A percentile compares a stretch with the other conserved stretches of the same genome.
Evolutionary conservation across 2,113 vertebrate species (phyloP).

Genomic region (Ailurus styani): DNA sequence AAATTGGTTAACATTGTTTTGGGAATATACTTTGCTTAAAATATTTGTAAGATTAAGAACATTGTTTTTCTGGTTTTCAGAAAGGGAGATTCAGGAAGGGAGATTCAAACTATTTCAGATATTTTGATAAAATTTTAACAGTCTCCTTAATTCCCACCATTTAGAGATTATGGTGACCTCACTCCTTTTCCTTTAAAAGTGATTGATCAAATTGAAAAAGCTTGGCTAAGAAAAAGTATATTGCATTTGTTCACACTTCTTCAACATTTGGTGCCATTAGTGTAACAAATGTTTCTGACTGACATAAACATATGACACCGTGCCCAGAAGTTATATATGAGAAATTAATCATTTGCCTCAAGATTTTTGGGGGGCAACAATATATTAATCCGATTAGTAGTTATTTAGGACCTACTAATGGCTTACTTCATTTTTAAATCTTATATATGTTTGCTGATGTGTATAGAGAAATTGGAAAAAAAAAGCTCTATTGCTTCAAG

Average conservation of each 20-base stretch:
- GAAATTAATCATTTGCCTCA: background rate
- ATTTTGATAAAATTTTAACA: background rate
- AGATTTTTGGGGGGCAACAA: background rate
- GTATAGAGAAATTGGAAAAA: background rate
- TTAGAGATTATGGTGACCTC: background rate
- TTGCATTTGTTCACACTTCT: background rate
- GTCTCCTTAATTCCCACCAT: background rate
- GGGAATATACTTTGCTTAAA: background rate
- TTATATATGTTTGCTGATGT: background rate
- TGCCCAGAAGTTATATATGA: conserved; percentile 3
- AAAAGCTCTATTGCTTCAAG: background rate
- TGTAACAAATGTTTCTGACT: background rate
- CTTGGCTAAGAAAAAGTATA: background rate
- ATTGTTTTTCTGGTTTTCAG: background rate
- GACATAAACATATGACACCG: background rate
- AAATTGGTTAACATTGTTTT: background rate
- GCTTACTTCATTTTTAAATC: background rate
- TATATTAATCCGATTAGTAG: background rate
- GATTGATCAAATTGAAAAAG: background rate
- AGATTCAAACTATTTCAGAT: background rate
- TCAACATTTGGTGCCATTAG: background rate
- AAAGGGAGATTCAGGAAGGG: background rate
- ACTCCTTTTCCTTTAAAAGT: background rate
- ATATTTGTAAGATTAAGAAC: background rate
- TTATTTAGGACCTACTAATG: background rate